phyloP scores from a whole-genome alignment of 2,797 vertebrate genomes.

The Ambastaia sidthimunki region DNA sequence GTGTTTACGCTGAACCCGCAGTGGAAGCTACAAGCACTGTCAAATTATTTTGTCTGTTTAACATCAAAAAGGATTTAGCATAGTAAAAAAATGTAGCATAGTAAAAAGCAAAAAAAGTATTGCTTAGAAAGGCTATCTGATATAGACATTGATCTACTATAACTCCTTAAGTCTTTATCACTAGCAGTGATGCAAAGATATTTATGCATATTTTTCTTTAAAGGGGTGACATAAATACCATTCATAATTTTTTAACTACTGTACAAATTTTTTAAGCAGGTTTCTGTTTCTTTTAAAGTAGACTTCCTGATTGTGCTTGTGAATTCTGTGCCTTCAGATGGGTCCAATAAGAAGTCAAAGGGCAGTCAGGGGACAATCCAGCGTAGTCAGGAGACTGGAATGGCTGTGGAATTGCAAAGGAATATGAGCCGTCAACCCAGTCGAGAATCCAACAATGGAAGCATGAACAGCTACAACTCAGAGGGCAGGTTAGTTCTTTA shows the following conservation, averaged over 20 bases:
- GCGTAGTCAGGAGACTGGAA: slow-evolving; percentile 95
- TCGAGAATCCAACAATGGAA: slow-evolving; percentile 94
- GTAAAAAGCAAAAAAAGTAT: background rate
- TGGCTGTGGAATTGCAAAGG: slow-evolving; percentile 92
- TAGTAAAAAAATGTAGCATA: background rate
- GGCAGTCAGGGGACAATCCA: slow-evolving; percentile 88
- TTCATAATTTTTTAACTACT: too few relatives aligned
- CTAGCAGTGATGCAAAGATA: too few relatives aligned
- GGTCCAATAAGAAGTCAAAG: slow-evolving; percentile 92
- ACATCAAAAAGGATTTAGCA: slow-evolving; percentile 9
- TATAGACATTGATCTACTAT: background rate
- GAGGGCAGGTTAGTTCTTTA: slow-evolving; percentile 93
- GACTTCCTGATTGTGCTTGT: background rate
- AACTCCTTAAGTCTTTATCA: too few relatives aligned
- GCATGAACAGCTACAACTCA: slow-evolving; percentile 95
- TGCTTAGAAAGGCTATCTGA: background rate
- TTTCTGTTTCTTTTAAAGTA: background rate
- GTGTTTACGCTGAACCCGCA: too few relatives aligned
- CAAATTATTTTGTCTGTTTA: slow-evolving; percentile 31
- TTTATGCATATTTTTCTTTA: too few relatives aligned
- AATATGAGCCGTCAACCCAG: slow-evolving; percentile 96
- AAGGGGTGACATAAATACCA: too few relatives aligned
- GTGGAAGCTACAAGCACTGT: background rate
- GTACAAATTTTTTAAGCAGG: too few relatives aligned
- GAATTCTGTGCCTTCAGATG: slow-evolving; percentile 74